Base-by-base conservation (phyloP, 2,888 invertebrate species). In the Xanthia icteritia region DNA sequence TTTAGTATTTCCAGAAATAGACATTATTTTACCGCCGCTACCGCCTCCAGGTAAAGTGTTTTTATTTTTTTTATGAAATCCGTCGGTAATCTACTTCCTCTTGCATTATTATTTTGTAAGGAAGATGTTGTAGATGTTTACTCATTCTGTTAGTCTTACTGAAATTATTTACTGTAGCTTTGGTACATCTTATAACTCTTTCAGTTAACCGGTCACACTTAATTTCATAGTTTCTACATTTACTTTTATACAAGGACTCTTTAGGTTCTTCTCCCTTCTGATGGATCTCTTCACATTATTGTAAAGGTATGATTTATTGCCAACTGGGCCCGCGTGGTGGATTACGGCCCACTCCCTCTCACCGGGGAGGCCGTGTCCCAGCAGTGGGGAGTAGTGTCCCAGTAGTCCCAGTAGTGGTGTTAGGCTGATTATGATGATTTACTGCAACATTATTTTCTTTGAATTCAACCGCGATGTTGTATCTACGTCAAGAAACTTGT, bases 21-120 rank as follows among this genome's bases (percentile, higher is more conserved):
- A 81, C 42, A 36, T n/a, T 17, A 23, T 76, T 58, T 42, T 48
- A 56, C 67, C 63, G 27, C 69, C 78, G 13, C n/a, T n/a, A 20
- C 39, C 67, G 9, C 0, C 0, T 6, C 77, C 83, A 81, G 83
- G 83, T 81, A 78, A 68, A 54, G 9, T 36, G 54, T 20, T 23
- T 8, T 1, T 17, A 0, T 11, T 48, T 51, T 20, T 9, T 27
- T 15, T 2, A 9, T 15, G 1, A n/a, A 1, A 17, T n/a, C 13
- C 3, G 1, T 60, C 17, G 31, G 39, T 27, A 4, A 15, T 31
- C 1, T 51, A 27, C 17, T 54, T 48, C 6, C 0, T 42, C 11
- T 60, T 73, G 6, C 23, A 39, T 58, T 42, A 15, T 23, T 70
- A 27, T 6, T 31, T 54, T 48, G 8, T 15, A 48, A 48, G 2